These are phyloP conservation scores for Laspeyria flexula DNA, from an alignment of 2,888 invertebrate species.

Conservation along the genomic window DNA sequence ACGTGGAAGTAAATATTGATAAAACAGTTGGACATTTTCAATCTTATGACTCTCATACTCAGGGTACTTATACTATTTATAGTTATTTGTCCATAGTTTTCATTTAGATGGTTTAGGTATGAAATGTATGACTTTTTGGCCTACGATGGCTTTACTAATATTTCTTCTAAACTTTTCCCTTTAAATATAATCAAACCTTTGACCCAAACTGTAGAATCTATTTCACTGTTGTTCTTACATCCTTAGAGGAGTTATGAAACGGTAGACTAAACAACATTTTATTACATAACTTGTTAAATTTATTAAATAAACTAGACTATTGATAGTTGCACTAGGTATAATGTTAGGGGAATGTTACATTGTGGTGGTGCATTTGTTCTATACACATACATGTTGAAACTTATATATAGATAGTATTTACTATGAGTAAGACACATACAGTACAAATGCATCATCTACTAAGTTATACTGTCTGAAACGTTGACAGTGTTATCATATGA, in stretches of 20 bases:
- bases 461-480: slow-evolving; percentile 10
- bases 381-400: slow-evolving; percentile 7
- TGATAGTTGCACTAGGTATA: slow-evolving; percentile 72
- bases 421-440: slow-evolving; percentile 25
- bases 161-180: slow-evolving; percentile 49
- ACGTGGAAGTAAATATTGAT: slow-evolving; percentile 58
- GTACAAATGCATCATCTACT: slow-evolving; percentile 47
- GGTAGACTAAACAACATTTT: slow-evolving; percentile 47
- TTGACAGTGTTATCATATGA: slow-evolving; percentile 26
- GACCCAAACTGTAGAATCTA: slow-evolving; percentile 43
- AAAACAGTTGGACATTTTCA: slow-evolving; percentile 57
- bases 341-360: slow-evolving; percentile 37
- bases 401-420: background rate
- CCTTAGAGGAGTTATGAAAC: slow-evolving; percentile 64
- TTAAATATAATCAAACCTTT: slow-evolving; percentile 40
- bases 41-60: slow-evolving; percentile 83
- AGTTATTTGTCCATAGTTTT: slow-evolving; percentile 61
- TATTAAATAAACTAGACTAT: slow-evolving; percentile 68
- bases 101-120: slow-evolving; percentile 63
- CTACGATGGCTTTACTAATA: slow-evolving; percentile 60
- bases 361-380: slow-evolving; percentile 43
- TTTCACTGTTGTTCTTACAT: slow-evolving; percentile 65
- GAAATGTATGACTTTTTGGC: slow-evolving; percentile 74
- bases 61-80: slow-evolving; percentile 77
- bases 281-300: slow-evolving; percentile 67